Conservation (phyloP, 2,113 vertebrate species). For the Leucopsar rothschildi region DNA sequence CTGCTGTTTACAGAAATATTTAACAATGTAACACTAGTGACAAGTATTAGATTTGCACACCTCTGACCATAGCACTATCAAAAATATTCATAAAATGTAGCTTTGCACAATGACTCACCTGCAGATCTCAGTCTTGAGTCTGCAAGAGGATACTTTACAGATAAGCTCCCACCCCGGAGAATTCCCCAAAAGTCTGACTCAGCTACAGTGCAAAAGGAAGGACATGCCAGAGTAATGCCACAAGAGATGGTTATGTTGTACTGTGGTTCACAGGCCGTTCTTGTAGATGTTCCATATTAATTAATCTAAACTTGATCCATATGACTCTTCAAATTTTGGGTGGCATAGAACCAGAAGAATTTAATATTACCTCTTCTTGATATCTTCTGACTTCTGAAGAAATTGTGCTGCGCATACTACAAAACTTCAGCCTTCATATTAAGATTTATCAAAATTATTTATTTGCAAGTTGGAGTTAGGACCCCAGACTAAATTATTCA, state of each 20-base stretch:
- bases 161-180: background rate
- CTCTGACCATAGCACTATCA: background rate
- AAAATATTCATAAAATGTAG: background rate
- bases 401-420: background rate
- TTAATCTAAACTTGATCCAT: no score
- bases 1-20: background rate
- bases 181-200: background rate
- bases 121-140: background rate
- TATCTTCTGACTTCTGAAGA: background rate
- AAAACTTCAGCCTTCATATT: background rate
- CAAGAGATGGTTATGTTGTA: accelerated
- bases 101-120: background rate
- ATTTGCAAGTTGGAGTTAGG: background rate
- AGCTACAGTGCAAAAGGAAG: background rate
- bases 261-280: background rate
- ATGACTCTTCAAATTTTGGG: background rate
- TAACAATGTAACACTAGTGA: background rate
- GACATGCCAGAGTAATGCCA: background rate
- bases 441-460: background rate
- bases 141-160: background rate
- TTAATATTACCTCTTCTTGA: background rate
- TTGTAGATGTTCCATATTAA: background rate
- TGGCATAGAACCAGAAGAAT: background rate
- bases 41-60: background rate
- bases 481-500: background rate